Conservation (phyloP, 2,888 invertebrate genomes). For the Drosophila flavopinicola region DNA sequence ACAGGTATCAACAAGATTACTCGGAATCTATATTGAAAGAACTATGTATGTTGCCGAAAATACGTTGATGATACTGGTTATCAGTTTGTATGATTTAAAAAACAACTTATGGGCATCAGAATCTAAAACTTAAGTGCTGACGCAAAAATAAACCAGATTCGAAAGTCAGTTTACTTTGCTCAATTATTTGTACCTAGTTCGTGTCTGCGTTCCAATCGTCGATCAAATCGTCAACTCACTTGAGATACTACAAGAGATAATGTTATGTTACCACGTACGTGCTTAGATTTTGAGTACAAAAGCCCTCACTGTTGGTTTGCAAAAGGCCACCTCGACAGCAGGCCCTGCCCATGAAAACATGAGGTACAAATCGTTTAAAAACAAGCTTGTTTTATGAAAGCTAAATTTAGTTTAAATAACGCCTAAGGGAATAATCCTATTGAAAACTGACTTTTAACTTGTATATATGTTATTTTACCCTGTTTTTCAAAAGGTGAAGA, state of each 20-base stretch:
- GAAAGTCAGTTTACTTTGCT: slow-evolving; percentile 19
- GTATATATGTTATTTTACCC: too few species aligned
- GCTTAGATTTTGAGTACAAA: slow-evolving; percentile 16
- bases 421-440: too few species aligned
- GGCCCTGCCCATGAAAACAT: too few species aligned
- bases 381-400: too few species aligned
- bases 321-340: background rate
- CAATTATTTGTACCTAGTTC: slow-evolving; percentile 10
- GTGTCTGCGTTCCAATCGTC: slow-evolving; percentile 28
- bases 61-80: slow-evolving; percentile 38
- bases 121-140: slow-evolving; percentile 42
- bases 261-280: slow-evolving; percentile 41
- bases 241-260: slow-evolving; percentile 49
- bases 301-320: slow-evolving; percentile 7
- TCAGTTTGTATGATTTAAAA: slow-evolving; percentile 28
- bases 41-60: slow-evolving; percentile 21
- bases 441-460: too few species aligned
- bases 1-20: slow-evolving; percentile 26
- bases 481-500: too few species aligned
- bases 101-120: slow-evolving; percentile 17
- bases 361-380: too few species aligned
- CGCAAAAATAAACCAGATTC: slow-evolving; percentile 42
- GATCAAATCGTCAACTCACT: slow-evolving; percentile 27
- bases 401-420: too few species aligned
- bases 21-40: slow-evolving; percentile 3